phyloP scores from a whole-genome alignment of 2,113 vertebrate species.

The Mandrillus leucophaeus region DNA sequence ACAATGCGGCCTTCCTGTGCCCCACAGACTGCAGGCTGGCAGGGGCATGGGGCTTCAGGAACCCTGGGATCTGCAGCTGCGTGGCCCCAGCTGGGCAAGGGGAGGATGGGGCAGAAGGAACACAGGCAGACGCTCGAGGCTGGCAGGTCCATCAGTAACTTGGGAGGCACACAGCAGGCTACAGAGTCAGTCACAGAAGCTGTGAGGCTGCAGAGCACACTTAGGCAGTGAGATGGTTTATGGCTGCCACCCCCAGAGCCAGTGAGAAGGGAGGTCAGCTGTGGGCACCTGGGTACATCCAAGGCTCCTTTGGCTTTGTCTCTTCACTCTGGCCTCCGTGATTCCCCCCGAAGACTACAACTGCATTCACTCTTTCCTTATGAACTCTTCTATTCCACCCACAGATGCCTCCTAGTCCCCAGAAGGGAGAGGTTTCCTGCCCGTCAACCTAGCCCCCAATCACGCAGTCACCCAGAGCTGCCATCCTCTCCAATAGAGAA shows the following conservation, averaged over 20 bases:
- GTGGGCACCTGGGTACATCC: too few species aligned
- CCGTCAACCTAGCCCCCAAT: too few species aligned
- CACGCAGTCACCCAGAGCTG: not conserved
- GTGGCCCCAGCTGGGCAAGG: not conserved
- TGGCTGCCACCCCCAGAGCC: not conserved
- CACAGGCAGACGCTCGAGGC: not conserved
- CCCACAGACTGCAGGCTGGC: not conserved
- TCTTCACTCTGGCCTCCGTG: not conserved
- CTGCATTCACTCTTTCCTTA: not conserved
- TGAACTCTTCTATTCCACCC: not conserved
- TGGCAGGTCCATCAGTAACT: not conserved
- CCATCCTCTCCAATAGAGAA: not conserved
- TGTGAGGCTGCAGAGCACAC: not conserved
- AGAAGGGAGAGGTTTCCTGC: not conserved
- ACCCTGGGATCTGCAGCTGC: constrained; percentile 35
- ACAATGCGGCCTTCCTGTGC: not conserved
- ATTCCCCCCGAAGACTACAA: not conserved
- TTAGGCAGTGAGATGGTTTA: too few species aligned
- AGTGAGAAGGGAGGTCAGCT: not conserved
- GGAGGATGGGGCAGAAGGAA: too few species aligned
- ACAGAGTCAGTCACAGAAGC: not conserved
- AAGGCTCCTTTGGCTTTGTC: not conserved
- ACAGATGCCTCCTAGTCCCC: not conserved
- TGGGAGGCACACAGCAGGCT: not conserved
- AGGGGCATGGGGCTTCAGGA: not conserved